Evolutionary conservation across 2,113 vertebrate species (phyloP).

Genomic region (Redunca redunca): DNA sequence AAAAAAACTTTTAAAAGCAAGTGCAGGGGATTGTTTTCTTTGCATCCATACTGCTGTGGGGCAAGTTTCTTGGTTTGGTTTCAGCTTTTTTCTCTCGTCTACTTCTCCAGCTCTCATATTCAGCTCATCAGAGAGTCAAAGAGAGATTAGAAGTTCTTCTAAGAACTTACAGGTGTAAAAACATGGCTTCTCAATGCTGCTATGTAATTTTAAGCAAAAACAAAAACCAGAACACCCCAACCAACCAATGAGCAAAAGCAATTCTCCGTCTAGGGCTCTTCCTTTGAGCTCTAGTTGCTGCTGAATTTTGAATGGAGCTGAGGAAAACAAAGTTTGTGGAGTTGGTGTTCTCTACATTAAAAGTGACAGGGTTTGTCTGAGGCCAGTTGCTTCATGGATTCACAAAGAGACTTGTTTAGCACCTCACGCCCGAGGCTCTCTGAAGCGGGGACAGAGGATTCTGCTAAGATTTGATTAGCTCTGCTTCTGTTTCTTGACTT

Average conservation of each 20-base stretch:
- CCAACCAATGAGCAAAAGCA: background rate
- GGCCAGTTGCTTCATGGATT: background rate
- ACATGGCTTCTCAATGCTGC: background rate
- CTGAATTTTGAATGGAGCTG: background rate
- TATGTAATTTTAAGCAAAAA: background rate
- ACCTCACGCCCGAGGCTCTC: background rate
- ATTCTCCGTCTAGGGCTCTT: background rate
- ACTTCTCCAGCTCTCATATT: background rate
- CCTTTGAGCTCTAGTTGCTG: background rate
- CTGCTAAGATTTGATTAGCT: constrained; percentile 33
- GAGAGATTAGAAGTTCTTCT: background rate
- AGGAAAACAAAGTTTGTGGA: background rate
- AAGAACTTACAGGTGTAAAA: background rate
- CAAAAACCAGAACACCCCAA: background rate
- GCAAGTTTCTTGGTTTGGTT: background rate
- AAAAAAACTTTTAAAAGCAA: background rate
- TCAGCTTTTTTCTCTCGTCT: fast-evolving
- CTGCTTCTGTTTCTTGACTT: background rate
- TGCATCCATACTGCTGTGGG: background rate
- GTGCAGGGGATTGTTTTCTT: background rate
- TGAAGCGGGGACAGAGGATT: constrained; percentile 8
- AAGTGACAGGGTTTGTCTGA: background rate
- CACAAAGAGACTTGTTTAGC: background rate
- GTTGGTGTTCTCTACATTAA: background rate
- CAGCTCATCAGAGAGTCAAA: background rate